These are phyloP conservation scores for Elegia similella DNA, from an alignment of 2,888 invertebrate species.

Conservation along the genomic window DNA sequence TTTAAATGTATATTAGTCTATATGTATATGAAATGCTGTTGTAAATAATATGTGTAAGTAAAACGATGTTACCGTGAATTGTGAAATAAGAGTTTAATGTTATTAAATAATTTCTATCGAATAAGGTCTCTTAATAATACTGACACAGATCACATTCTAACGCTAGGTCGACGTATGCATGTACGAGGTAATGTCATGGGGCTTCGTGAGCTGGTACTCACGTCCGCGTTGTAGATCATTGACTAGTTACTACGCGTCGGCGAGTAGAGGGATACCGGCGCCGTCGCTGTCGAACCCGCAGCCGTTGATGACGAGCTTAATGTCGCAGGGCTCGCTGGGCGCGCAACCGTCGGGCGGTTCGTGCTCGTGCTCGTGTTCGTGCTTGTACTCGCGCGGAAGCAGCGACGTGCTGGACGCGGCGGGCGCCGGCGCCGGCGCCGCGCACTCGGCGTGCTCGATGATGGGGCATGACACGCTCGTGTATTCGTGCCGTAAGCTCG, in stretches of 20 bases:
- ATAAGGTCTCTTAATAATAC: constrained; percentile 73
- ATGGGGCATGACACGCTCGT: constrained; percentile 88
- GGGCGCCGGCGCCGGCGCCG: constrained; percentile 23
- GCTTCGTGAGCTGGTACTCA: constrained; percentile 11
- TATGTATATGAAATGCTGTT: constrained; percentile 70
- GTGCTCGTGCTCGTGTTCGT: not conserved
- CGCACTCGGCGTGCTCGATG: constrained; percentile 78
- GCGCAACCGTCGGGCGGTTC: constrained; percentile 29
- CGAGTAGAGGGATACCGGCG: constrained; percentile 65
- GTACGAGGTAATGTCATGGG: constrained; percentile 11
- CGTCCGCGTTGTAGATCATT: constrained; percentile 30
- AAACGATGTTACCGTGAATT: constrained; percentile 82
- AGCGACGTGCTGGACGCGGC: constrained; percentile 16
- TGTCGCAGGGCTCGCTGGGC: constrained; percentile 46
- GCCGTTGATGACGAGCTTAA: constrained; percentile 67
- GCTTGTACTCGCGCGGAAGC: constrained; percentile 23
- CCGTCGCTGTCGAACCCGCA: constrained; percentile 55
- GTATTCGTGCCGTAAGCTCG: constrained; percentile 70
- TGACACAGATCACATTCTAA: constrained; percentile 72
- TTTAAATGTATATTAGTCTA: constrained; percentile 42
- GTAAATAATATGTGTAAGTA: constrained; percentile 81
- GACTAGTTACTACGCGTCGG: constrained; percentile 61
- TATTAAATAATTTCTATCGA: constrained; percentile 81
- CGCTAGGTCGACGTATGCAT: constrained; percentile 31
- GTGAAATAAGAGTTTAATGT: constrained; percentile 82